phyloP scores from a whole-genome alignment of 2,888 invertebrate species.

The Zelleria hepariella region DNA sequence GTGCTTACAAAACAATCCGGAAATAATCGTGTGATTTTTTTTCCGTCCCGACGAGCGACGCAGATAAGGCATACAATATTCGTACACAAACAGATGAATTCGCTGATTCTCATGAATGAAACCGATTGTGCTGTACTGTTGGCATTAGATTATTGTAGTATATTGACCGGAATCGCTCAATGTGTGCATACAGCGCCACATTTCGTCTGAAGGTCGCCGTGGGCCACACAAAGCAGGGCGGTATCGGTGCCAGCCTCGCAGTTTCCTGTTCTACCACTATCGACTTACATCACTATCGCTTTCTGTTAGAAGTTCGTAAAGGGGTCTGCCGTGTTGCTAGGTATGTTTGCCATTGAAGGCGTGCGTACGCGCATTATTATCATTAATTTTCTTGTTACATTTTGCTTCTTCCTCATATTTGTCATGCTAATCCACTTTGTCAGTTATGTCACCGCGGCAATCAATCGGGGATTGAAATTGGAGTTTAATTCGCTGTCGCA shows the following conservation, averaged over 20 bases:
- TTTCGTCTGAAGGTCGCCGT: conserved; percentile 55
- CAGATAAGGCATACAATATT: conserved; percentile 20
- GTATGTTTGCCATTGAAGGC: conserved; percentile 53
- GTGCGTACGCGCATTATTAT: conserved; percentile 50
- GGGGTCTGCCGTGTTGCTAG: conserved; percentile 64
- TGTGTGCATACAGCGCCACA: conserved; percentile 41
- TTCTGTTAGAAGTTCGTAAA: conserved; percentile 66
- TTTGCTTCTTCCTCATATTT: conserved; percentile 35
- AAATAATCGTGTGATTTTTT: conserved; percentile 15
- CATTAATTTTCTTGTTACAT: conserved; percentile 38
- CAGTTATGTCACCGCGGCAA: neutral
- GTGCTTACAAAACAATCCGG: conserved; percentile 23
- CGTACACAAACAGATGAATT: conserved; percentile 33
- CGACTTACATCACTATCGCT: conserved; percentile 70
- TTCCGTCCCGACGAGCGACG: neutral
- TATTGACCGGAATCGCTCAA: conserved; percentile 26
- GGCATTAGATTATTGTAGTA: conserved; percentile 53
- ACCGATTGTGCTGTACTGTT: conserved; percentile 47
- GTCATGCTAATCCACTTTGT: neutral
- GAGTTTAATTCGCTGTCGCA: neutral
- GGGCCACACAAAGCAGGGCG: conserved; percentile 43
- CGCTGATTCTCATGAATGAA: conserved; percentile 54
- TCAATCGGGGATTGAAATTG: neutral
- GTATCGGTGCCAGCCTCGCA: conserved; percentile 62
- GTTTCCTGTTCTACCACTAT: conserved; percentile 72